These are phyloP conservation scores for Gymnopithys bicolor DNA, from an alignment of 2,797 vertebrate genomes.

Conservation along the genomic window DNA sequence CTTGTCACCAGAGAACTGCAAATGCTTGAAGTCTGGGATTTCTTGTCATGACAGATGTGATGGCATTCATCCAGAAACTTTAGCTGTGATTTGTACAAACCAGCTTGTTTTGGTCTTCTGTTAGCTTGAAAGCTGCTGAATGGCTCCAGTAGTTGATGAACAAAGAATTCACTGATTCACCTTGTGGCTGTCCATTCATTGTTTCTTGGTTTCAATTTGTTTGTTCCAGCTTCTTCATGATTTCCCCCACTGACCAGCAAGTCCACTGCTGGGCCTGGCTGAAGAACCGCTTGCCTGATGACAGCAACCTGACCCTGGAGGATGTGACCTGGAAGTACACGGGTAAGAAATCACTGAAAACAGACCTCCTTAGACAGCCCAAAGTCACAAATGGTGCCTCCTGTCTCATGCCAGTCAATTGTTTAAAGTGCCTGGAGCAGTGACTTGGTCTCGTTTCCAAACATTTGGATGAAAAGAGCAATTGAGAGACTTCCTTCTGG, in stretches of 20 bases:
- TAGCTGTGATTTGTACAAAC: neutral
- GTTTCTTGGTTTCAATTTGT: slow-evolving; percentile 27
- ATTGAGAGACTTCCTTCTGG: neutral
- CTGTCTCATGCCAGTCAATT: accelerated
- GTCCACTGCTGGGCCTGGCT: slow-evolving; percentile 98
- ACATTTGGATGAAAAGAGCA: neutral
- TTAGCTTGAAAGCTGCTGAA: neutral
- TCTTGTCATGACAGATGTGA: neutral
- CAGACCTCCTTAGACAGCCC: neutral
- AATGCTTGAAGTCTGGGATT: neutral
- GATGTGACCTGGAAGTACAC: slow-evolving; percentile 99
- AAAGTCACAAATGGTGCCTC: neutral
- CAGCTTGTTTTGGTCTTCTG: neutral
- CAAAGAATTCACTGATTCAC: neutral
- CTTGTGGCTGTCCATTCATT: neutral
- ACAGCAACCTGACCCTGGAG: slow-evolving; percentile 89
- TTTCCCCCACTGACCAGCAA: slow-evolving; percentile 98
- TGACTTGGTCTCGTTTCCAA: neutral
- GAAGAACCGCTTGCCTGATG: slow-evolving; percentile 88
- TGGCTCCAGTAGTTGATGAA: neutral
- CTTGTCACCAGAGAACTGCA: neutral
- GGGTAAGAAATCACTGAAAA: slow-evolving; percentile 73
- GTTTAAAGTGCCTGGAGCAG: neutral
- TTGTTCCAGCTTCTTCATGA: slow-evolving; percentile 91
- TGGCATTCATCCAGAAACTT: neutral